Base-by-base conservation (phyloP, 2,888 invertebrate genomes). In the Keiferia lycopersicella region DNA sequence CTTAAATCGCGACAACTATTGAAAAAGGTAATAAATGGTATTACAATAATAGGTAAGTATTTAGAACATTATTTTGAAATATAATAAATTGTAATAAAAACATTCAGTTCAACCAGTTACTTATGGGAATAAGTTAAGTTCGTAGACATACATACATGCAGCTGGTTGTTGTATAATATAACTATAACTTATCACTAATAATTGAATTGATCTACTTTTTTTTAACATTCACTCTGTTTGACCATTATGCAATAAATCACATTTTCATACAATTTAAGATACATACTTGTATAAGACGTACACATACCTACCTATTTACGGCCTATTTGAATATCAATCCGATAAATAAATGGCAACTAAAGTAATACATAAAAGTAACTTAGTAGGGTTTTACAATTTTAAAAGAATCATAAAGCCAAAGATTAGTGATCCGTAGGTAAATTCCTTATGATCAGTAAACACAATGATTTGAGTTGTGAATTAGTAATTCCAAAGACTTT, bases 141-240 rank as follows among this genome's bases (percentile, higher is more conserved):
- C 45, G 45, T 45, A 45, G n/a, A 45, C n/a, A 45, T 45, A 16
- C 45, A 45, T 45, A 45, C n/a, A 45, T 45, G 45, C 45, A 45
- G 16, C 45, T 45, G 45, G 16, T 16, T 45, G 45, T 45, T 8
- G 45, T n/a, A 45, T 16, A 2, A 14, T 14, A 45, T 41, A n/a
- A 41, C 14, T 14, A 2, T n/a, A 12, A 41, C 12, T 45, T 45
- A 45, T 6, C n/a, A 45, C 45, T 45, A 45, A 45, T 16, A 45
- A 45, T n/a, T 45, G 45, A 45, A 14, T 41, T 41, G 14, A 14
- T 45, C 45, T 45, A 45, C 45, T 45, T 45, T 45, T 45, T 45
- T 45, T 45, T 7, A n/a, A 45, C 45, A n/a, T n/a, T 16, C n/a
- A n/a, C 45, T 1, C 11, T n/a, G 16, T 16, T 16, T 45, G 6